A percentile compares a stretch with the other conserved stretches of the same genome.
phyloP scores from a whole-genome alignment of 2,888 invertebrate genomes.

The Agonopterix heracliana region DNA sequence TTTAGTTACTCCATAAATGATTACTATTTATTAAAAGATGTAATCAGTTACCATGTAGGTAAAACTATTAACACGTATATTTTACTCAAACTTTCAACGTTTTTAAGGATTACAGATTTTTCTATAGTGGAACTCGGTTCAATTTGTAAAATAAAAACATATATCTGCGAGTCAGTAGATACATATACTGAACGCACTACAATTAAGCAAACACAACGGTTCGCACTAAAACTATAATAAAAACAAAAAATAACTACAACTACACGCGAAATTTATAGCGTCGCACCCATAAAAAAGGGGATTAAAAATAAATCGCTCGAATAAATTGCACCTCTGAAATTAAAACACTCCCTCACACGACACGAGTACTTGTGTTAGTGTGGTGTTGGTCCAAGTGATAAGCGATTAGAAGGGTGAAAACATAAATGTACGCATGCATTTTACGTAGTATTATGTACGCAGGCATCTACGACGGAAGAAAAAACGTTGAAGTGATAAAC shows the following conservation, averaged over 20 bases:
- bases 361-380: constrained; percentile 58
- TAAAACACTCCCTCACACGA: constrained; percentile 72
- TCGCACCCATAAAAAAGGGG: constrained; percentile 72
- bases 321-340: constrained; percentile 76
- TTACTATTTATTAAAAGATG: too few relatives aligned
- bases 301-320: constrained; percentile 77
- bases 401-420: constrained; percentile 16
- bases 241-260: constrained; percentile 51
- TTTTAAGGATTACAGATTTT: too few relatives aligned
- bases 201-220: not conserved
- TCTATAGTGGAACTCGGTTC: too few relatives aligned
- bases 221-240: constrained; percentile 19
- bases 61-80: too few relatives aligned
- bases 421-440: not conserved
- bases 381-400: constrained; percentile 12
- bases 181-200: not conserved
- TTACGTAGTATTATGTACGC: too few relatives aligned
- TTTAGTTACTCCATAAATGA: too few relatives aligned
- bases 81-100: too few relatives aligned
- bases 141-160: too few relatives aligned
- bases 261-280: constrained; percentile 69
- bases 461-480: too few relatives aligned
- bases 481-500: too few relatives aligned
- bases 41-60: too few relatives aligned
- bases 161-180: too few relatives aligned